phyloP scores from a whole-genome alignment of 2,888 invertebrate genomes.

The Tryphoninae sp. region DNA sequence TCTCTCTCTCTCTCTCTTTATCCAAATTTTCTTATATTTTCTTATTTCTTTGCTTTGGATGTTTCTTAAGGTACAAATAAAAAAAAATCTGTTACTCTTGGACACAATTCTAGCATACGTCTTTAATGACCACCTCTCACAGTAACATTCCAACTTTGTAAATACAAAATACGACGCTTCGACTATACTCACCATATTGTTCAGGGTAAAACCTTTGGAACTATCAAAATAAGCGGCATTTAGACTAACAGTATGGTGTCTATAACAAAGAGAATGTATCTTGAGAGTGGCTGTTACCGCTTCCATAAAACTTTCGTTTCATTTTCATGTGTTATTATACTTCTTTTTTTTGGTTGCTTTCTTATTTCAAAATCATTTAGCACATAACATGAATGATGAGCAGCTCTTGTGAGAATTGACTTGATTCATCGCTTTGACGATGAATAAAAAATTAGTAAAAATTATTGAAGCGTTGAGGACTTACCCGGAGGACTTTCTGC shows the following conservation, averaged over 20 bases:
- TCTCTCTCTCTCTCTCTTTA: neutral
- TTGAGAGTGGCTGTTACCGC: slow-evolving; percentile 75
- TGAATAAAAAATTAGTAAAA: neutral
- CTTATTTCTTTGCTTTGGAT: neutral
- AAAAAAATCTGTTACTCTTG: neutral
- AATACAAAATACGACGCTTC: slow-evolving; percentile 59
- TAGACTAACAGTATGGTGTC: slow-evolving; percentile 81
- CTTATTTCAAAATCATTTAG: neutral
- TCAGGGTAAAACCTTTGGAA: slow-evolving; percentile 79
- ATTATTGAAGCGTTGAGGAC: slow-evolving; percentile 67
- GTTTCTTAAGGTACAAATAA: neutral
- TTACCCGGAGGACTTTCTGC: slow-evolving; percentile 83
- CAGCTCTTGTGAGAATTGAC: slow-evolving; percentile 12
- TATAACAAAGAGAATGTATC: slow-evolving; percentile 81
- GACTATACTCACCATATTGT: slow-evolving; percentile 77
- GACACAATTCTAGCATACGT: slow-evolving; percentile 13
- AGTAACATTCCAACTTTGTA: slow-evolving; percentile 62
- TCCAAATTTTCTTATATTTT: slow-evolving; percentile 39
- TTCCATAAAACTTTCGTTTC: slow-evolving; percentile 38
- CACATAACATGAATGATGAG: slow-evolving; percentile 25
- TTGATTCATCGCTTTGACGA: neutral
- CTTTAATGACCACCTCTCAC: slow-evolving; percentile 54
- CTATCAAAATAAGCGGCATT: slow-evolving; percentile 81
- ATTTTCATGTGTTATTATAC: slow-evolving; percentile 23
- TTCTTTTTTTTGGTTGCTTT: slow-evolving; percentile 7